Percentiles rank a stretch among this genome's conserved stretches.
These are phyloP conservation scores for Pachyramphus minor DNA, from an alignment of 2,113 vertebrate species.

Conservation along the genomic window DNA sequence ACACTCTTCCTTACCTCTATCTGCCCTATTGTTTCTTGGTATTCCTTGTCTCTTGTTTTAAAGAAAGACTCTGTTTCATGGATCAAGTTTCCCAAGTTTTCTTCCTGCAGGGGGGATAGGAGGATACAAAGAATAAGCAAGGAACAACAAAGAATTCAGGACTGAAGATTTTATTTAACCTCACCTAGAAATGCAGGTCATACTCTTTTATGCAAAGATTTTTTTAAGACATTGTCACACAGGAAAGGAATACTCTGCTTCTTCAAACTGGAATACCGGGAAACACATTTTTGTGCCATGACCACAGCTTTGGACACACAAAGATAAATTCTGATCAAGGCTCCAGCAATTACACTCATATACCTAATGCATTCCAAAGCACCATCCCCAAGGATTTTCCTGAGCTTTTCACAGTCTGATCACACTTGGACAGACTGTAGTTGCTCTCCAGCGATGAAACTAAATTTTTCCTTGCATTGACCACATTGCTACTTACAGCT, in stretches of 20 bases:
- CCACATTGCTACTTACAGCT: neutral
- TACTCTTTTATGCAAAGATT: neutral
- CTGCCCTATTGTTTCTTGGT: constrained; percentile 95
- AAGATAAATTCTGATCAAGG: neutral
- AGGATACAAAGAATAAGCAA: neutral
- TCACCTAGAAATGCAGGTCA: neutral
- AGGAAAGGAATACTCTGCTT: neutral
- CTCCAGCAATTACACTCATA: neutral
- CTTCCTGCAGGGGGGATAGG: constrained; percentile 77
- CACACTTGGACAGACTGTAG: neutral
- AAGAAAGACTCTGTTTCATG: constrained; percentile 95
- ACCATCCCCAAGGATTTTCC: neutral
- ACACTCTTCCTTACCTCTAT: constrained; percentile 84
- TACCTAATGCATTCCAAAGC: neutral
- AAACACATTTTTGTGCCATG: neutral
- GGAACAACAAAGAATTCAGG: neutral
- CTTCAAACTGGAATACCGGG: neutral
- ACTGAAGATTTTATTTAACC: neutral
- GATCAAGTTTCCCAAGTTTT: constrained; percentile 92
- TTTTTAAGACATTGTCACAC: neutral
- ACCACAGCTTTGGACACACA: neutral
- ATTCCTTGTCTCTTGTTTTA: constrained; percentile 94
- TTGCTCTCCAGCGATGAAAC: neutral
- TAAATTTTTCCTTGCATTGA: neutral
- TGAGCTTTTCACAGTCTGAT: neutral